phyloP scores from a whole-genome alignment of 1,140 invertebrate genomes.

The Sycobia sp. region DNA sequence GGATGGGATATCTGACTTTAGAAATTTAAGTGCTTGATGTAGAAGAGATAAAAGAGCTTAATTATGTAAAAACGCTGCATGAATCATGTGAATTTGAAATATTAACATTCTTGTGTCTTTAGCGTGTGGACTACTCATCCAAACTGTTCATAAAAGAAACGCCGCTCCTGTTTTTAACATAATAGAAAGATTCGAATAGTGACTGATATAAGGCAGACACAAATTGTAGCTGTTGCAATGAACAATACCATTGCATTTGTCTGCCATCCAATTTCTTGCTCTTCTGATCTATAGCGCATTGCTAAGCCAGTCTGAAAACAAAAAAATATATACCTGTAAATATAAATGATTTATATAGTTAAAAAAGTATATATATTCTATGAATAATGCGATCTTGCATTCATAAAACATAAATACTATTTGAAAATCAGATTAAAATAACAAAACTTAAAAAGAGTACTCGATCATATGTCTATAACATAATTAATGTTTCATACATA shows the following conservation, averaged over 20 bases:
- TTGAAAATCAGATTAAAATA: background rate
- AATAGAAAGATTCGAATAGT: constrained; percentile 37
- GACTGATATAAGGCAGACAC: constrained; percentile 36
- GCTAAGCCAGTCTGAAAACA: constrained; percentile 41
- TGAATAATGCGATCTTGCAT: background rate
- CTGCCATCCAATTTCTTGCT: constrained; percentile 39
- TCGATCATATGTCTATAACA: background rate
- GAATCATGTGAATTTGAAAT: too few relatives aligned
- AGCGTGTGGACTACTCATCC: too few relatives aligned
- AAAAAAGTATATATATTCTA: too few relatives aligned
- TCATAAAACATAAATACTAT: background rate
- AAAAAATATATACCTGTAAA: too few relatives aligned
- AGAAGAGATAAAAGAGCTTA: too few relatives aligned
- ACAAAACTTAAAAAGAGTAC: background rate
- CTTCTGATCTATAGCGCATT: constrained; percentile 41
- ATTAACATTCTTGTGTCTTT: too few relatives aligned
- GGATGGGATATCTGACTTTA: too few relatives aligned
- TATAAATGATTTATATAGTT: background rate
- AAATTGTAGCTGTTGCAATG: constrained; percentile 31
- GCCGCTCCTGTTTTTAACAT: constrained; percentile 31
- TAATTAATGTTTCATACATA: background rate
- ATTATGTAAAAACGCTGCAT: too few relatives aligned
- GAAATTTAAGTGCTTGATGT: too few relatives aligned
- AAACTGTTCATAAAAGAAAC: too few relatives aligned
- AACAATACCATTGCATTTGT: constrained; percentile 30